A percentile compares a stretch with the other conserved stretches of the same genome.
Evolutionary conservation across 2,113 vertebrate genomes (phyloP).

Genomic region (Calyptommatus sinebrachiatus): DNA sequence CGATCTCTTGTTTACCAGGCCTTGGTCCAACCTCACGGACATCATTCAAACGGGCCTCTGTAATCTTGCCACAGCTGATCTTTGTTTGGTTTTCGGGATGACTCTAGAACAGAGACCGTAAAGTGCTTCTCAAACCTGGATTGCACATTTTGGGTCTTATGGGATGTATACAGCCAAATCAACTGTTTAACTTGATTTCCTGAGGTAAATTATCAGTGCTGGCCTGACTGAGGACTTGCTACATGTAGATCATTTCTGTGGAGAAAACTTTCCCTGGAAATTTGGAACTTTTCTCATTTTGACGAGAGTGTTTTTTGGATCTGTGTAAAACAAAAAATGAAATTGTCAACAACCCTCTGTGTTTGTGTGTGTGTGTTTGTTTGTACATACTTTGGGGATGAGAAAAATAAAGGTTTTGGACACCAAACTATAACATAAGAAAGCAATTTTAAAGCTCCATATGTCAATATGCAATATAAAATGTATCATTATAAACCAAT

Average conservation of each 20-base stretch:
- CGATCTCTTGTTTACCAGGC: slow-evolving; percentile 55
- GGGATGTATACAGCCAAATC: not conserved
- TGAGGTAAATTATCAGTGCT: not conserved
- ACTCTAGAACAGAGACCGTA: not conserved
- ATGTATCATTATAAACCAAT: too few relatives aligned
- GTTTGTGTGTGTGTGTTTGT: not conserved
- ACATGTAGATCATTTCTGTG: not conserved
- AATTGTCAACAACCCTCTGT: not conserved
- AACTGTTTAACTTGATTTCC: not conserved
- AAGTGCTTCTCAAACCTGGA: not conserved
- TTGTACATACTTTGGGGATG: too few relatives aligned
- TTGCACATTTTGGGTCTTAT: not conserved
- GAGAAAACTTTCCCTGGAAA: not conserved
- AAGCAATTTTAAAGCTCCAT: too few relatives aligned
- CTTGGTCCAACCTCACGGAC: slow-evolving; percentile 7
- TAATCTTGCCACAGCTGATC: not conserved
- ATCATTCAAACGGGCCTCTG: not conserved
- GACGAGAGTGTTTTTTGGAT: not conserved
- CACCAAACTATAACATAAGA: too few relatives aligned
- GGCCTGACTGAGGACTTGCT: not conserved
- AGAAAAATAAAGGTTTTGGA: too few relatives aligned
- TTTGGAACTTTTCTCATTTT: not conserved
- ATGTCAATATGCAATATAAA: too few relatives aligned
- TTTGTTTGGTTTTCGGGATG: not conserved
- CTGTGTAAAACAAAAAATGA: not conserved